Percentiles rank a stretch among this genome's conserved stretches.
Conservation (phyloP, 2,797 vertebrate genomes). For the Sebastiscus albofasciatus region DNA sequence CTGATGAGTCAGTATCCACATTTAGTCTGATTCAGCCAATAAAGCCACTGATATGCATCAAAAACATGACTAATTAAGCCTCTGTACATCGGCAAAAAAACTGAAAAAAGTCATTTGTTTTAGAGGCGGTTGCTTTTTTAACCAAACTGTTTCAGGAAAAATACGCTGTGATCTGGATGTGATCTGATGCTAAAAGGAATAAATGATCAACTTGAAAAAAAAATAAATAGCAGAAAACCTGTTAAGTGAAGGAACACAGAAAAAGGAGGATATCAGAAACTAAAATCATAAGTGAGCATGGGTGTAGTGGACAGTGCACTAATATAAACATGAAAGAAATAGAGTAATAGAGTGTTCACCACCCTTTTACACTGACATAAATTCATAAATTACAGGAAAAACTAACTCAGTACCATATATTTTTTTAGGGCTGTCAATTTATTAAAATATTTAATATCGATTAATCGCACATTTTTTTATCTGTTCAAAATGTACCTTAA, state of each 20-base stretch:
- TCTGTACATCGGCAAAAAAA: not conserved
- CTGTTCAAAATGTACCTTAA: too few species aligned
- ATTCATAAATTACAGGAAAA: not conserved
- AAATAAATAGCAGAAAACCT: not conserved
- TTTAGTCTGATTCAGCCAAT: not conserved
- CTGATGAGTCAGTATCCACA: conserved; percentile 5
- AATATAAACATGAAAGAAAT: not conserved
- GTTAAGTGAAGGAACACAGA: not conserved
- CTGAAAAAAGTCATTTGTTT: not conserved
- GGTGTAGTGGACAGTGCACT: not conserved
- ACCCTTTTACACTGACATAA: not conserved
- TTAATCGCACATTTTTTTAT: too few species aligned
- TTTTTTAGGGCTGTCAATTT: too few species aligned
- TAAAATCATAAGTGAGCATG: not conserved
- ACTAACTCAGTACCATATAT: too few species aligned
- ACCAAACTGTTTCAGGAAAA: not conserved
- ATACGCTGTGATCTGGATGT: not conserved
- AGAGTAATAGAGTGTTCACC: not conserved
- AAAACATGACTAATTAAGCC: not conserved
- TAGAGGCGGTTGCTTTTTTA: not conserved
- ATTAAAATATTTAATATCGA: too few species aligned
- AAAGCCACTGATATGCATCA: not conserved
- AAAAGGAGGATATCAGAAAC: not conserved
- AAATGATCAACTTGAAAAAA: not conserved
- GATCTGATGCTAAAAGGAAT: not conserved